phyloP scores from a whole-genome alignment of 1,140 invertebrate species.

The Bradysia coprophila region DNA sequence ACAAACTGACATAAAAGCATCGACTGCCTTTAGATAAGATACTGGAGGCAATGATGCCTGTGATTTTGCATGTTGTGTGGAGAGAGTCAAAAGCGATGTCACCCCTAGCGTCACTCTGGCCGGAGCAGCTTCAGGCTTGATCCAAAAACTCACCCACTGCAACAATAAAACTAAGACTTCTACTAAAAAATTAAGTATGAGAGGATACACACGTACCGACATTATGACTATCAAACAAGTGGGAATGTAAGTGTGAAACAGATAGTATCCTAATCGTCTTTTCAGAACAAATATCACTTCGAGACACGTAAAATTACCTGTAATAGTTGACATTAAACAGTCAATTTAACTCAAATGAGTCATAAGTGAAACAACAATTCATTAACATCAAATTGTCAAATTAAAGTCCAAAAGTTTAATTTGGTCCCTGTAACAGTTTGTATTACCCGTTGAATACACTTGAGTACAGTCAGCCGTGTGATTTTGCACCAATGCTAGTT shows the following conservation, averaged over 20 bases:
- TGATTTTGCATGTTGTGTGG: constrained; percentile 78
- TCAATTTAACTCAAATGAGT: no score
- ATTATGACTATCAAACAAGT: constrained; percentile 79
- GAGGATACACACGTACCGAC: constrained; percentile 27
- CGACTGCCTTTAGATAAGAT: constrained; percentile 81
- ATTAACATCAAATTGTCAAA: no score
- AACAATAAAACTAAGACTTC: not conserved
- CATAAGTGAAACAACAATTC: no score
- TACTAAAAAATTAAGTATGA: not conserved
- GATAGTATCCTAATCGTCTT: constrained; percentile 66
- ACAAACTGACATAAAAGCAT: constrained; percentile 86
- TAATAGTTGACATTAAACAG: no score
- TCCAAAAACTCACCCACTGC: constrained; percentile 83
- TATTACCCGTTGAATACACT: constrained; percentile 35
- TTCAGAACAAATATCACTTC: constrained; percentile 69
- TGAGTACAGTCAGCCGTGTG: constrained; percentile 70
- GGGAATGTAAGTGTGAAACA: constrained; percentile 85
- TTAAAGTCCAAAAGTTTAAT: no score
- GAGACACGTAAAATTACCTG: constrained; percentile 78
- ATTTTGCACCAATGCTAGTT: constrained; percentile 71
- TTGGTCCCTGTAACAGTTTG: no score
- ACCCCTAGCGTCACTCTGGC: constrained; percentile 36
- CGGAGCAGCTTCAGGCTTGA: constrained; percentile 77
- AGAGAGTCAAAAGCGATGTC: constrained; percentile 66
- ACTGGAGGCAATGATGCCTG: constrained; percentile 76